Evolutionary conservation across 2,797 vertebrate species (phyloP), one percentile per base, ranked within the genome.

Genomic region (Premnoplex brunnescens): DNA sequence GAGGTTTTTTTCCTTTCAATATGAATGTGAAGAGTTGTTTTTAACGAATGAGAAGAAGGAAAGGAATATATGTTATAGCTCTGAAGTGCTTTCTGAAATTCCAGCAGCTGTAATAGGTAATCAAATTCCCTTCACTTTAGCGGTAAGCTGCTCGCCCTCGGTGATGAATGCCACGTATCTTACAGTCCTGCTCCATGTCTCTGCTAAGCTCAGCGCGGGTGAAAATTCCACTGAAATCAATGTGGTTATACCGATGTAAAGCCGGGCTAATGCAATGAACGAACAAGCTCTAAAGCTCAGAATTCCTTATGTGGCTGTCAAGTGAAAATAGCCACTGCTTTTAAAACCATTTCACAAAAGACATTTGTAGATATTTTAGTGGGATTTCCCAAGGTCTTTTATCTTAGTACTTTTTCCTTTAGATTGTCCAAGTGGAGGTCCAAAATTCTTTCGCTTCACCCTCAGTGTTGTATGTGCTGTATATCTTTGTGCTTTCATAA

Each of bases 241-340:
- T 75, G 81, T 1, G 0, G 74, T 81, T 17, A 22, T 14, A 12
- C 24, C 16, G 68, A 49, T 67, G 55, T 26, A 79, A 59, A 88
- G 22, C 60, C 39, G 48, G 58, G 51, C 75, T 85, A 48, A 64
- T 41, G 27, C 52, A 48, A 20, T 8, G 4, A 85, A 74, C 64
- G n/a, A 81, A 41, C 51, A 63, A 85, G 52, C 66, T 76, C 63
- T 75, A 85, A 94, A 95, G 91, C 79, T 87, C 91, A 37, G n/a
- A 96, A 86, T 89, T 94, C 75, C 51, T 69, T 54, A 59, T 23
- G 18, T 92, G 95, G 89, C 93, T 97, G 84, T 94, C 85, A 93
- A 91, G 83, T 89, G 20, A 95, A 88, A 97, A 95, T 80, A 92
- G 78, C 85, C 84, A 48, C 75, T 89, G 62, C 90, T 90, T 95